Percentiles rank a stretch among this genome's conserved stretches.
phyloP scores from a whole-genome alignment of 2,888 invertebrate species.

The Metallyticus violacea region DNA sequence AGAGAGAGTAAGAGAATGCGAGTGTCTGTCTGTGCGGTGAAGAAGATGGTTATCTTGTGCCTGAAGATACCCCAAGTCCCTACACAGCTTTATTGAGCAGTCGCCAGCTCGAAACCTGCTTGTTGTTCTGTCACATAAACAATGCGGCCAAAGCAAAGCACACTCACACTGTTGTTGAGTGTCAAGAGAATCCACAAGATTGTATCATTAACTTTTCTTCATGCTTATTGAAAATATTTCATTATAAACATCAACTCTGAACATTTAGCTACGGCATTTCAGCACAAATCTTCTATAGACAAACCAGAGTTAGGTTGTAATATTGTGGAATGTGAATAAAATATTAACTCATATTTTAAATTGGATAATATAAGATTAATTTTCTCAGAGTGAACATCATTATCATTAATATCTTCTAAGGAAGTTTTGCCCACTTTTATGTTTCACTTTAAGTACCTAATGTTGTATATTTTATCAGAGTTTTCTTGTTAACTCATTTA shows the following conservation, averaged over 20 bases:
- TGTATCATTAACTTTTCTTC: background rate
- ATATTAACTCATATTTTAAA: too few species aligned
- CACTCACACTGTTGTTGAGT: background rate
- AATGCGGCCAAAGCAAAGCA: background rate
- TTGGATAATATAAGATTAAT: too few species aligned
- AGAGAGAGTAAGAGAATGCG: background rate
- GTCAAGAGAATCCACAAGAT: background rate
- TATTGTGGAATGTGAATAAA: too few species aligned
- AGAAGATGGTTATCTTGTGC: constrained; percentile 7
- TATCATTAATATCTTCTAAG: too few species aligned
- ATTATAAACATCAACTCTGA: background rate
- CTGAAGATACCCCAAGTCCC: background rate
- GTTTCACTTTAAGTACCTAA: too few species aligned
- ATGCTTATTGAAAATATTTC: background rate
- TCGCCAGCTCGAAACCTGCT: background rate
- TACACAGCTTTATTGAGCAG: constrained; percentile 4
- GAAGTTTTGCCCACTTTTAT: too few species aligned
- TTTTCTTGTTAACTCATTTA: too few species aligned
- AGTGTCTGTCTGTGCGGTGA: background rate
- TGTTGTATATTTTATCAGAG: too few species aligned
- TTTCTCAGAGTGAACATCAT: too few species aligned
- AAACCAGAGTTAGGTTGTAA: too few species aligned
- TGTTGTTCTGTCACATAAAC: constrained; percentile 4
- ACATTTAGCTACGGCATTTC: too few species aligned
- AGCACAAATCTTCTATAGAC: too few species aligned